phyloP scores from a whole-genome alignment of 2,797 vertebrate genomes.

The Fringilla coelebs region DNA sequence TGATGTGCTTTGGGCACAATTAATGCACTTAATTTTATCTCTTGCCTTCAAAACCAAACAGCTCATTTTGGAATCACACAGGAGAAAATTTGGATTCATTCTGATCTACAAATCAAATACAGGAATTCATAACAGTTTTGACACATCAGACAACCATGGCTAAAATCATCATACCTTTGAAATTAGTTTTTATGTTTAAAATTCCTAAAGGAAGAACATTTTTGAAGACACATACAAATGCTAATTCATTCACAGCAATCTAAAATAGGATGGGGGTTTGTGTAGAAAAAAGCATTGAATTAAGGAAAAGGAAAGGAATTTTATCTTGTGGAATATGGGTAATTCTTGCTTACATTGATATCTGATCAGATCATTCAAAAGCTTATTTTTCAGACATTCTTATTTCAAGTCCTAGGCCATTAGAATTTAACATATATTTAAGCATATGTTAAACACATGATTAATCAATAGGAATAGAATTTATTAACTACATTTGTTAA shows the following conservation, averaged over 20 bases:
- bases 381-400: not conserved
- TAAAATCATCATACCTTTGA: not conserved
- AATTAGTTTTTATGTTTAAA: not conserved
- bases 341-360: not conserved
- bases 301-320: not conserved
- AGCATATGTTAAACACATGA: not conserved
- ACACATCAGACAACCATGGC: not conserved
- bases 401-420: not conserved
- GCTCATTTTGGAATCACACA: not conserved
- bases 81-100: not conserved
- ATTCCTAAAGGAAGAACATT: not conserved
- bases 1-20: not conserved
- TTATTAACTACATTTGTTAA: not conserved
- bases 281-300: not conserved
- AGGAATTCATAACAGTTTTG: not conserved
- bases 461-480: not conserved
- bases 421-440: not conserved
- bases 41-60: not conserved
- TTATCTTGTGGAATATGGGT: not conserved
- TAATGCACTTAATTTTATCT: not conserved
- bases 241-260: not conserved
- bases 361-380: not conserved
- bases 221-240: not conserved
- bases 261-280: not conserved
- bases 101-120: not conserved